Base-by-base conservation (phyloP, 2,797 vertebrate genomes). In the Heliangelus exortis region DNA sequence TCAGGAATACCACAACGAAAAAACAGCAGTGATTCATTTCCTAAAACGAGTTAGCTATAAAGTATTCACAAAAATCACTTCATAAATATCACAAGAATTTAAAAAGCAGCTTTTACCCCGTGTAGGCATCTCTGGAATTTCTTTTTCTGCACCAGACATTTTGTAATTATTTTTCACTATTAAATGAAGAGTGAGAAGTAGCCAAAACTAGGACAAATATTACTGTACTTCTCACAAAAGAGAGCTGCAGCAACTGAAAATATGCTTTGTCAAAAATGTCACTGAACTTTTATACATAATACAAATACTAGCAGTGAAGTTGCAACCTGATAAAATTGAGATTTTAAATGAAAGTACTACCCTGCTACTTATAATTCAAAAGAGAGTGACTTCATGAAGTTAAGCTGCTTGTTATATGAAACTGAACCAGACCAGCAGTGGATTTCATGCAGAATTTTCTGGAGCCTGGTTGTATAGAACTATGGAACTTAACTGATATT, bases 291-390 rank as follows among this genome's bases (percentile, higher is more conserved):
- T 59, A 84, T 34, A 53, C 48, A 29, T 67, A 89, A 82, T 63
- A 94, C 69, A 93, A 89, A 93, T 82, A 79, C 33, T 41, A 85
- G 57, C 87, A 85, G 65, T 39, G 55, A 82, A 93, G 68, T 39
- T 89, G 82, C 45, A 77, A 84, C 71, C 53, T 76, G 68, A 90
- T 79, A 93, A 95, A 92, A 87, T 29, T 16, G 71, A 83, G 79
- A 78, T 90, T 92, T 85, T 72, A 93, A 91, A 93, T 83, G 31
- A 78, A 92, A 94, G 69, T 85, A 77, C 82, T 91, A 73, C 68
- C 61, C 68, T 71, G 89, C 78, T 94, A 90, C 82, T 94, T 87
- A 85, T 8, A 85, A 92, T 77, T 77, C 75, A 89, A 87, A 90
- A 61, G 75, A 69, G 8, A 77, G 57, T 50, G 39, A 84, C 75